Conservation (phyloP, 2,888 invertebrate genomes). For the Danaus chrysippus region DNA sequence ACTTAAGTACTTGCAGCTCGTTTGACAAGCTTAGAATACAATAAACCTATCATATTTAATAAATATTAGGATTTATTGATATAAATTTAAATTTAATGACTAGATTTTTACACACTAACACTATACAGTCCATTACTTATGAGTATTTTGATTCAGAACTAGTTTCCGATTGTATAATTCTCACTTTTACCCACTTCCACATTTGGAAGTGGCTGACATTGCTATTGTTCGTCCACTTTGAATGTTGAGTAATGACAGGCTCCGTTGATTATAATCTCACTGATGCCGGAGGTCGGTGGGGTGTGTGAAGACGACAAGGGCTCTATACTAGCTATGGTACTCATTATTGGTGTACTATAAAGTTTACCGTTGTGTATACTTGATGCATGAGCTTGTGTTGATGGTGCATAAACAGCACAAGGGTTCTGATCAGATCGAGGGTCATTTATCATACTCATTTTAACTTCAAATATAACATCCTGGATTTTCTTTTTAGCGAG, state of each 20-base stretch:
- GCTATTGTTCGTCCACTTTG: slow-evolving; percentile 69
- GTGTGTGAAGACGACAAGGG: slow-evolving; percentile 49
- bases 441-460: slow-evolving; percentile 77
- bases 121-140: background rate
- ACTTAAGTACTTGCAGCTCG: too few species aligned
- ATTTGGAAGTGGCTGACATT: slow-evolving; percentile 61
- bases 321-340: slow-evolving; percentile 56
- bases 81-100: background rate
- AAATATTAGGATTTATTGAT: too few species aligned
- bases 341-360: slow-evolving; percentile 54
- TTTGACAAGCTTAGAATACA: too few species aligned
- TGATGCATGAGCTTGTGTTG: slow-evolving; percentile 43
- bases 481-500: slow-evolving; percentile 81
- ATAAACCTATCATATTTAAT: too few species aligned
- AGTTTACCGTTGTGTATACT: slow-evolving; percentile 54
- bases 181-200: slow-evolving; percentile 62
- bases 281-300: slow-evolving; percentile 58
- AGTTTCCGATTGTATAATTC: slow-evolving; percentile 39
- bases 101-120: background rate
- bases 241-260: slow-evolving; percentile 68
- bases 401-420: slow-evolving; percentile 51
- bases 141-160: slow-evolving; percentile 12
- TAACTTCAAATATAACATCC: slow-evolving; percentile 80
- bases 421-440: slow-evolving; percentile 46
- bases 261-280: slow-evolving; percentile 66